Evolutionary conservation across 2,113 vertebrate species (phyloP), one percentile per base, ranked within the genome.

Genomic region (Poeciliopsis occidentalis): DNA sequence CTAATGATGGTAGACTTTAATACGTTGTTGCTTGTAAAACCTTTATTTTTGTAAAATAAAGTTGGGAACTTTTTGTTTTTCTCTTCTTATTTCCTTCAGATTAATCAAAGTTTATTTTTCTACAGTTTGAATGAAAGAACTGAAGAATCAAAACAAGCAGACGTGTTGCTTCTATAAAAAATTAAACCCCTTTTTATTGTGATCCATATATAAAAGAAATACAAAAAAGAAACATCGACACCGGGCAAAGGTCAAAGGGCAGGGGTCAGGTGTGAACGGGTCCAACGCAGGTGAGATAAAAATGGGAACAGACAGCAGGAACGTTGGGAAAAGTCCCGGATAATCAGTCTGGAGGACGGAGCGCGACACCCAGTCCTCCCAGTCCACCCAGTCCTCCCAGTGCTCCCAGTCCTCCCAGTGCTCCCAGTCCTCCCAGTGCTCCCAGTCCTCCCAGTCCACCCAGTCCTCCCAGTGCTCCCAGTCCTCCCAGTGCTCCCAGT

Each of bases 171-270:
- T 62, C 39, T 92, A 91, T 92, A 92, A 90, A 95, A 95, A 95
- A 94, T 91, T 93, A 93, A 89, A 94, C 93, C 88, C 89, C 88
- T 90, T 94, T 95, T 95, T 93, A 95, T 94, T 94, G 84, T 93
- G 86, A 90, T 89, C 75, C 80, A 89, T 88, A 94, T 95, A 95
- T 91, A 95, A 95, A 95, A 95, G 87, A 95, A 95, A 95, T 94
- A 94, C 90, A 94, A 94, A 94, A 94, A 94, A 93, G 91, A 93
- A 94, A 95, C 84, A 88, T 90, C 13, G 86, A 94, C 90, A 87
- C 74, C 68, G 0, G 87, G 74, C 54, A 34, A 69, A 79, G 74
- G 2, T 60, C 11, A 66, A 24, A 4, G 69, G 64, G 57, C 60
- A 3, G 44, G 73, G 37, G 44, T 32, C 60, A 47, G 66, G 39